Conservation (phyloP, 2,113 vertebrate species). For the Donacobius atricapilla region DNA sequence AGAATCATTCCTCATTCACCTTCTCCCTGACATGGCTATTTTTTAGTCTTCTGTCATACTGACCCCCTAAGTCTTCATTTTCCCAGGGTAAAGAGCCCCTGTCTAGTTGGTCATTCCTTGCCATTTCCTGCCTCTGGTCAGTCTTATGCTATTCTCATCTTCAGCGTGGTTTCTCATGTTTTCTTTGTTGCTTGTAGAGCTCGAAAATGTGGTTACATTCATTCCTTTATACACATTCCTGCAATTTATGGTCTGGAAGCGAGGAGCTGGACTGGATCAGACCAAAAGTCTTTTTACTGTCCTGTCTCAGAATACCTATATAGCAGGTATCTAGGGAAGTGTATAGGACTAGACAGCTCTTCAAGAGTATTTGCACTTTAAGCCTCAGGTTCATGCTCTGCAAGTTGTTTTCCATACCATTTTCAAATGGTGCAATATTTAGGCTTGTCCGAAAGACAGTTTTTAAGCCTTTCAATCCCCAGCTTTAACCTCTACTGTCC, state of each 20-base stretch:
- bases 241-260: neutral
- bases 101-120: neutral
- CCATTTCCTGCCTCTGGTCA: neutral
- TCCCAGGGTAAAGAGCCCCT: neutral
- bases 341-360: neutral
- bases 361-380: neutral
- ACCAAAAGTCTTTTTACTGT: neutral
- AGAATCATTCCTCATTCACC: neutral
- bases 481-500: neutral
- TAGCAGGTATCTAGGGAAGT: neutral
- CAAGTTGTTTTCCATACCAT: neutral
- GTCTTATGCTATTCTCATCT: neutral
- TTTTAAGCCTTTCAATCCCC: neutral
- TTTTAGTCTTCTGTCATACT: neutral
- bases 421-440: neutral
- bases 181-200: neutral
- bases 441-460: neutral
- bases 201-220: neutral
- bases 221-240: neutral
- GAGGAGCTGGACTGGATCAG: neutral
- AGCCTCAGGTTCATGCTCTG: neutral
- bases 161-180: neutral
- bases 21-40: neutral
- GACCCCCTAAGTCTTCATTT: neutral
- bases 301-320: neutral